Evolutionary conservation across 1,140 invertebrate genomes (phyloP).

Genomic region (Halesus radiatus): DNA sequence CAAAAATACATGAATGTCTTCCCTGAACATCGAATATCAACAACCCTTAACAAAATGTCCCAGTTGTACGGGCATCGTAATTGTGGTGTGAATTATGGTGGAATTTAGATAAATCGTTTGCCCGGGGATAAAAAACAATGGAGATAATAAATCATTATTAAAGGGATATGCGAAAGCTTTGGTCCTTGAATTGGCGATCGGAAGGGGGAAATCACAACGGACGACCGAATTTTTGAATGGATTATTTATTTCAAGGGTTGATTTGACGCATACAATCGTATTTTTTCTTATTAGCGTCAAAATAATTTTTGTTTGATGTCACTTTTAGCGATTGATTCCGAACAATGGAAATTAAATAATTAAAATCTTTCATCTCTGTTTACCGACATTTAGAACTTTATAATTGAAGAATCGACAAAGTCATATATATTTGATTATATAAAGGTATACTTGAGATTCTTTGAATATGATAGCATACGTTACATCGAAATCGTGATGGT

Average conservation of each 20-base stretch:
- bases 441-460: too few species aligned
- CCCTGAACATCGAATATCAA: neutral
- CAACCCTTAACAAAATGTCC: neutral
- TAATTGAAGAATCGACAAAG: too few species aligned
- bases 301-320: too few species aligned
- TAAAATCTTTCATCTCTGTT: too few species aligned
- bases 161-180: conserved; percentile 32
- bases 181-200: conserved; percentile 22
- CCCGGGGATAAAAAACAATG: conserved; percentile 35
- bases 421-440: too few species aligned
- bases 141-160: conserved; percentile 45
- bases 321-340: too few species aligned
- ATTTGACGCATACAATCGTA: neutral
- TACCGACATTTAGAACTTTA: too few species aligned
- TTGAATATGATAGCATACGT: too few species aligned
- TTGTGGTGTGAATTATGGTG: conserved; percentile 13
- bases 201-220: conserved; percentile 30
- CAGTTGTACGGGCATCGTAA: neutral
- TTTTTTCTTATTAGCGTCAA: too few species aligned
- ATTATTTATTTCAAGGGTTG: neutral
- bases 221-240: conserved; percentile 14
- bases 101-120: conserved; percentile 23
- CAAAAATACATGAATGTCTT: too few species aligned
- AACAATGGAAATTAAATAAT: too few species aligned
- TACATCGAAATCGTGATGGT: too few species aligned